phyloP scores from a whole-genome alignment of 2,888 invertebrate species.

The Zygaena filipendulae region DNA sequence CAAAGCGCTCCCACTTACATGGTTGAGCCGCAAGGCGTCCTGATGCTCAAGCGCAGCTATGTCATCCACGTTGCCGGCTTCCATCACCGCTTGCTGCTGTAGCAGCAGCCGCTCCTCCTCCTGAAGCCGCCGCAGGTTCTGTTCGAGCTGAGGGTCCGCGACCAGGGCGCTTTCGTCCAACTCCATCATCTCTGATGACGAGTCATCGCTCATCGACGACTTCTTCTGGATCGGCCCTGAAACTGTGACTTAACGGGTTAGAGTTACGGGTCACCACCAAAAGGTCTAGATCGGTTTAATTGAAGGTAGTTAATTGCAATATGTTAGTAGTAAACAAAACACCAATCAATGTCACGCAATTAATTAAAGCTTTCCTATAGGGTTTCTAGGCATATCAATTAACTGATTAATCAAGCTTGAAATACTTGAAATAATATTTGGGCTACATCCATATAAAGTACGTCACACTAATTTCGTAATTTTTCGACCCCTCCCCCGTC shows the following conservation, averaged over 20 bases:
- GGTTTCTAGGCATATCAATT: no score
- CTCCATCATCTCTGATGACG: conserved; percentile 93
- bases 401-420: no score
- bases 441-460: no score
- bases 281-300: no score
- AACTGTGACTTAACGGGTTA: conserved; percentile 37
- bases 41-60: conserved; percentile 47
- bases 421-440: no score
- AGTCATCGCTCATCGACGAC: conserved; percentile 84
- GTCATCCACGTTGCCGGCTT: conserved; percentile 50
- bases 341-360: no score
- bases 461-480: no score
- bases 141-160: conserved; percentile 52
- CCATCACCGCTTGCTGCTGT: conserved; percentile 80
- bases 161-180: conserved; percentile 87
- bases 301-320: no score
- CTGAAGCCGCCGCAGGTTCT: conserved; percentile 56
- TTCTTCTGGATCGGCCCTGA: conserved; percentile 91
- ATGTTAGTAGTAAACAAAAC: no score
- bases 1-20: conserved; percentile 22
- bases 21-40: conserved; percentile 47
- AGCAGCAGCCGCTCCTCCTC: conserved; percentile 79
- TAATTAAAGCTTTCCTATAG: no score
- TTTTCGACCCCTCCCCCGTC: no score
- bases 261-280: no score